Evolutionary conservation across 2,888 invertebrate genomes (phyloP).

Genomic region (Stenchaetothrips biformis): DNA sequence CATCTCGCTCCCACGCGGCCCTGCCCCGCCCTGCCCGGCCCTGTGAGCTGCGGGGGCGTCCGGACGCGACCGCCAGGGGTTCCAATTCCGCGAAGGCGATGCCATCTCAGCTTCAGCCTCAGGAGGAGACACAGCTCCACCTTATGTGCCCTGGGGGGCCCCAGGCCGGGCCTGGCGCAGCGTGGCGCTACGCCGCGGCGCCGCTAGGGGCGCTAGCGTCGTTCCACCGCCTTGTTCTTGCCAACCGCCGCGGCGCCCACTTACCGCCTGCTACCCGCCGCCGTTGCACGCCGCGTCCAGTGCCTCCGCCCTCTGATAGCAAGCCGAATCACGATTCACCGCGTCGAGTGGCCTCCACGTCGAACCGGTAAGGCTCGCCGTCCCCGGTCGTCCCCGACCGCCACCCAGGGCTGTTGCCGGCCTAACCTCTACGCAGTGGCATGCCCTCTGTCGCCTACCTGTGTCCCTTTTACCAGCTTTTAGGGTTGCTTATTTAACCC

Average conservation of each 20-base stretch:
- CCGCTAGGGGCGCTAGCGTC: background rate
- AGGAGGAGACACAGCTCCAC: background rate
- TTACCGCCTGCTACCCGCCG: constrained; percentile 5
- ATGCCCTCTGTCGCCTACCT: too few relatives aligned
- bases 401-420: too few relatives aligned
- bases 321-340: too few relatives aligned
- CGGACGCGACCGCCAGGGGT: background rate
- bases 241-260: background rate
- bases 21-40: background rate
- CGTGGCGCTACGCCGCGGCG: background rate
- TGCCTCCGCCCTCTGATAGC: background rate
- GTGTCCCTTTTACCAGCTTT: too few relatives aligned
- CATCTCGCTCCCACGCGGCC: background rate
- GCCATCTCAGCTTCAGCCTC: background rate
- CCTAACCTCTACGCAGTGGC: too few relatives aligned
- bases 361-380: too few relatives aligned
- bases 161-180: background rate
- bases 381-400: too few relatives aligned
- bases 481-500: too few relatives aligned
- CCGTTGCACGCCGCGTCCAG: background rate
- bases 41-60: background rate
- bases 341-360: too few relatives aligned
- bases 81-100: constrained; percentile 12
- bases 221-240: background rate
- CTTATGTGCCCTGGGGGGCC: constrained; percentile 13